A percentile compares a stretch with the other conserved stretches of the same genome.
phyloP scores from a whole-genome alignment of 2,113 vertebrate species.

The Sylvietta virens region DNA sequence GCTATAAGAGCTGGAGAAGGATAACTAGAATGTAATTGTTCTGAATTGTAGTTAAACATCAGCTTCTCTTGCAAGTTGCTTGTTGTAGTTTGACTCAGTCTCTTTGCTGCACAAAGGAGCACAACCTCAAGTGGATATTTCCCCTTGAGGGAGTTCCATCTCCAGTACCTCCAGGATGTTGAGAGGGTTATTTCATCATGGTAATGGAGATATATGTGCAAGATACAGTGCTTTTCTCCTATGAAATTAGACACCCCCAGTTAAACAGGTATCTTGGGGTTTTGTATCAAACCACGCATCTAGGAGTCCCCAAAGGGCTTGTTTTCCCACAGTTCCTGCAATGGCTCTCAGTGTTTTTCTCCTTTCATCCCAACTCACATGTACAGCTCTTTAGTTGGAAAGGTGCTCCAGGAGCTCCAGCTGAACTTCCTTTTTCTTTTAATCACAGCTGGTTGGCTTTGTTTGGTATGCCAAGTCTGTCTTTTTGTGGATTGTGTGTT shows the following conservation, averaged over 20 bases:
- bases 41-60: not conserved
- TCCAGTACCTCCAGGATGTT: not conserved
- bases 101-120: not conserved
- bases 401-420: not conserved
- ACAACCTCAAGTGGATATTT: not conserved
- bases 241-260: slow-evolving; percentile 1
- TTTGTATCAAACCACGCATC: slow-evolving; percentile 44
- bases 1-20: not conserved
- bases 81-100: not conserved
- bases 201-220: not conserved
- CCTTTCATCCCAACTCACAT: not conserved
- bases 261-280: slow-evolving; percentile 18
- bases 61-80: not conserved
- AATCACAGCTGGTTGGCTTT: not conserved
- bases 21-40: not conserved
- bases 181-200: not conserved
- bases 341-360: not conserved
- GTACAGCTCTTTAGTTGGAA: not conserved
- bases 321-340: not conserved
- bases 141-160: not conserved
- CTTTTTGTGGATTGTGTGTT: not conserved
- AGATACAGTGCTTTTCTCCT: not conserved
- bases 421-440: not conserved
- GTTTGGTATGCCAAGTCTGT: not conserved
- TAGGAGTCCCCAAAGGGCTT: slow-evolving; percentile 25